A percentile compares a stretch with the other conserved stretches of the same genome.
phyloP scores from a whole-genome alignment of 1,140 invertebrate genomes.

The Armadillidium nasatum region DNA sequence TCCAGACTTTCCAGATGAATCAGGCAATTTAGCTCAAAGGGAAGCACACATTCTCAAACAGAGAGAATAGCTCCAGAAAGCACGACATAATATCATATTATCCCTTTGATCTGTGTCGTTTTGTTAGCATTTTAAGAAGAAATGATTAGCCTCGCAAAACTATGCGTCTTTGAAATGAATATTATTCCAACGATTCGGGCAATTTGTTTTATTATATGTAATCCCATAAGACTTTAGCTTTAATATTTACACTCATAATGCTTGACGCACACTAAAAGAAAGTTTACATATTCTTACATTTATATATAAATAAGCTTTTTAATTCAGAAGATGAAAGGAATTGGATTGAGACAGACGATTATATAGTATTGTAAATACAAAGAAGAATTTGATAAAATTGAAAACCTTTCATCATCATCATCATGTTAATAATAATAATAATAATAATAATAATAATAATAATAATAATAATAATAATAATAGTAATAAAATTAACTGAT shows the following conservation, averaged over 20 bases:
- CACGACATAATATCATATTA: conserved; percentile 1
- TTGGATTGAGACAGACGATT: no score
- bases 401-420: no score
- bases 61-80: background rate
- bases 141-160: background rate
- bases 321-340: no score
- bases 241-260: background rate
- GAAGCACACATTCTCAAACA: conserved; percentile 1
- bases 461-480: no score
- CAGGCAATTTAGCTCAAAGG: conserved; percentile 3
- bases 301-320: no score
- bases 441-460: no score
- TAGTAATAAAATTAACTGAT: no score
- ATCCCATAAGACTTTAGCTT: background rate
- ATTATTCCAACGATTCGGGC: background rate
- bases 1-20: conserved; percentile 5
- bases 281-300: no score
- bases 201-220: conserved; percentile 11
- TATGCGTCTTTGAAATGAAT: conserved; percentile 8
- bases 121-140: conserved; percentile 10
- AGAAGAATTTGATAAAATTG: no score
- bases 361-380: no score
- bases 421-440: no score
- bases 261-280: no score
- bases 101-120: background rate